phyloP scores from a whole-genome alignment of 2,113 vertebrate species.

The Elephantulus edwardii region DNA sequence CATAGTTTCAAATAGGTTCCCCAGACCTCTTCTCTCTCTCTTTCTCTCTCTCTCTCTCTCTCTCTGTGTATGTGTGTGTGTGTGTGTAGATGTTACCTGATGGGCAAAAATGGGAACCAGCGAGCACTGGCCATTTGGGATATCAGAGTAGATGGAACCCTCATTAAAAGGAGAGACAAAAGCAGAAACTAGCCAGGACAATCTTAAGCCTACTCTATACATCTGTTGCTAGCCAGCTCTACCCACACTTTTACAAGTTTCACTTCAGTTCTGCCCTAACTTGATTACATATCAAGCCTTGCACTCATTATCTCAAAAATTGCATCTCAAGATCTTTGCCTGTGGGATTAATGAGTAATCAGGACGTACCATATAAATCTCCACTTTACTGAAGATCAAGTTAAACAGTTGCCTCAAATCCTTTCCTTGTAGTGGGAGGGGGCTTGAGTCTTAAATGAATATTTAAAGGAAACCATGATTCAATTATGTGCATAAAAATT shows the following conservation, averaged over 20 bases:
- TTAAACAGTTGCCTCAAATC: neutral
- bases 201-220: neutral
- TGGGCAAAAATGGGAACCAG: too few species aligned
- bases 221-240: neutral
- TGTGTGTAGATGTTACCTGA: neutral
- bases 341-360: slow-evolving; percentile 62
- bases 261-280: slow-evolving; percentile 51
- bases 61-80: neutral
- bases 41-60: too few species aligned
- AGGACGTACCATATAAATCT: slow-evolving; percentile 20
- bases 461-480: neutral
- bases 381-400: slow-evolving; percentile 14
- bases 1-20: neutral
- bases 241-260: neutral
- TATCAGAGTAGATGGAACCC: neutral
- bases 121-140: neutral
- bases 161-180: neutral
- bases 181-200: too few species aligned
- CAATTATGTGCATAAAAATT: neutral
- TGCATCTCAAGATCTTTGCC: slow-evolving; percentile 55
- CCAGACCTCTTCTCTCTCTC: too few species aligned
- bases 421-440: neutral
- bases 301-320: slow-evolving; percentile 35
- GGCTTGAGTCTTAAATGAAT: neutral
- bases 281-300: slow-evolving; percentile 39